Evolutionary conservation across 2,888 invertebrate genomes (phyloP), one percentile per base, ranked within the genome.

Genomic region (Andrena dorsata): DNA sequence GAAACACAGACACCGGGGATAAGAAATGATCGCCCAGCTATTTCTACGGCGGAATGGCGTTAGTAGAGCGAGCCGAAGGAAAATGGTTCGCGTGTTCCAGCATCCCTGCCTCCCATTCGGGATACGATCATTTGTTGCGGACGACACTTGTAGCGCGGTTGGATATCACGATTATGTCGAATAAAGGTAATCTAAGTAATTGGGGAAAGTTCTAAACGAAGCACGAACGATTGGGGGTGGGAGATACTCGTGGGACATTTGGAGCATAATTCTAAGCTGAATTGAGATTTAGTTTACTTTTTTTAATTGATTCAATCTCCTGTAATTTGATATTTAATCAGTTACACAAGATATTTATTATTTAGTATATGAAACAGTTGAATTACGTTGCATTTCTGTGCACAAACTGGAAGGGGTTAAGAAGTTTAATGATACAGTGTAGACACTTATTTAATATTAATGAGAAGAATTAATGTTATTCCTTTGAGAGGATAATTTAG

Each of bases 1-100:
- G 49, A 69, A 70, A 66, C 58, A 71, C 51, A 41, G 41, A 41
- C 41, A 41, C 41, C 16, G 66, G 56, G 73, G 81, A 83, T 89
- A 88, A 88, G 84, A 79, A 86, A 88, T 82, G 84, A 82, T 88
- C 79, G 69, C 35, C 74, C 49, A 49, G 30, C 69, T 66, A 51
- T 82, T 86, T 35, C 70, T 63, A 53, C 53, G 65, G 75, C 41
- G 16, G 73, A 82, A 71, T 71, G 72, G 81, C 76, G 76, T 61
- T 64, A 68, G 64, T 61, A 60, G 76, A 70, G 80, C 58, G 66
- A 82, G 68, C 65, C 66, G 64, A 74, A 60, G 65, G 53, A 64
- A 80, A 74, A 73, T 53, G 78, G 84, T 64, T 81, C 35, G 86
- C 86, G 80, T 85, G 86, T 73, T 72, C 70, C 75, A 69, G 65